Conservation (phyloP, 1,140 invertebrate genomes). For the Xylocopa sonorina region DNA sequence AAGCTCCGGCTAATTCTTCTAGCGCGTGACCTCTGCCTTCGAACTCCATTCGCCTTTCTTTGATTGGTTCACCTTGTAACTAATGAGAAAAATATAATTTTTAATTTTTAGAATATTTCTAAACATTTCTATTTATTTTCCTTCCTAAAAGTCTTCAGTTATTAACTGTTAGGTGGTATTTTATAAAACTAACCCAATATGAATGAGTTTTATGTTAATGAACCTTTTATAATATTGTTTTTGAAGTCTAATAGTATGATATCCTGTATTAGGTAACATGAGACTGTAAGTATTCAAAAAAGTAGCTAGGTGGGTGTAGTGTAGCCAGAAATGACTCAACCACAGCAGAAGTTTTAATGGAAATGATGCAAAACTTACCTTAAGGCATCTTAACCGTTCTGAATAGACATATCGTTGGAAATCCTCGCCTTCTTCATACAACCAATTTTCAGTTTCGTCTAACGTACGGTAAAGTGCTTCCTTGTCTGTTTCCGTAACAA, state of each 20-base stretch:
- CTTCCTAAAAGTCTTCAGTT: too few species aligned
- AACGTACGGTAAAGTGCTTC: slow-evolving; percentile 87
- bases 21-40: slow-evolving; percentile 89
- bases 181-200: too few species aligned
- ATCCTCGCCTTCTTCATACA: slow-evolving; percentile 97
- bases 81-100: slow-evolving; percentile 77
- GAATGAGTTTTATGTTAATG: too few species aligned
- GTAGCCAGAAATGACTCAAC: too few species aligned
- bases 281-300: too few species aligned
- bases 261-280: too few species aligned
- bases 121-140: too few species aligned
- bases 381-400: slow-evolving; percentile 85
- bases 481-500: slow-evolving; percentile 88
- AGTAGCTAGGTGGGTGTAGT: too few species aligned
- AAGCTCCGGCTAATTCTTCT: slow-evolving; percentile 88
- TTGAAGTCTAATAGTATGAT: too few species aligned
- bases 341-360: too few species aligned
- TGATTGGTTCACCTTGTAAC: slow-evolving; percentile 92
- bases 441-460: slow-evolving; percentile 96
- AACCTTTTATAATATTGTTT: too few species aligned
- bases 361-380: slow-evolving; percentile 79
- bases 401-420: slow-evolving; percentile 92
- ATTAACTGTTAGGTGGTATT: too few species aligned
- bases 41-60: slow-evolving; percentile 89
- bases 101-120: neutral